Conservation (phyloP, 2,797 vertebrate species). For the Staurois parvus region DNA sequence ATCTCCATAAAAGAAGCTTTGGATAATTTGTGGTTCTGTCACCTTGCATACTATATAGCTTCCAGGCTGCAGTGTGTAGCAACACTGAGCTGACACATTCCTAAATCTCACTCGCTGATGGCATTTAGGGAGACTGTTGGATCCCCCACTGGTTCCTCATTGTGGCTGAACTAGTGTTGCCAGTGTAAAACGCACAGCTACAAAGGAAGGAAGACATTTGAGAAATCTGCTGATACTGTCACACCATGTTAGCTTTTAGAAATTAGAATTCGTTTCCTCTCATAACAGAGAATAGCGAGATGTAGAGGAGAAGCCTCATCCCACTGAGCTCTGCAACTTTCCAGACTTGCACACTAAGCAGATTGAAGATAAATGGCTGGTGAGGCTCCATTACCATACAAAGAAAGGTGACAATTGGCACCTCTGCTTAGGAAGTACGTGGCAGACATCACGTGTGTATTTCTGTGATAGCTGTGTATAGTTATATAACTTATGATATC, state of each 20-base stretch:
- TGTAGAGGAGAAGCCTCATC: background rate
- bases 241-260: background rate
- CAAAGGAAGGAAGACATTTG: background rate
- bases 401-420: background rate
- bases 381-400: background rate
- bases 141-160: background rate
- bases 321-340: constrained; percentile 7
- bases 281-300: background rate
- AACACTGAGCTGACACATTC: background rate
- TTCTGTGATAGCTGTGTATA: too few species aligned
- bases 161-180: background rate
- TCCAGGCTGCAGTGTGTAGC: background rate
- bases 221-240: background rate
- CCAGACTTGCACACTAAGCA: constrained; percentile 3
- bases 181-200: background rate
- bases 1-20: background rate
- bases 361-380: background rate
- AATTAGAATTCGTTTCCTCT: background rate
- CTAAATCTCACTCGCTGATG: background rate
- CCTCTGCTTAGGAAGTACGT: too few species aligned
- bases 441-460: too few species aligned
- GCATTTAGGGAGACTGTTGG: background rate
- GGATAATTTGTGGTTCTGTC: background rate
- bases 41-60: background rate
- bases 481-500: too few species aligned